phyloP scores from a whole-genome alignment of 2,113 vertebrate genomes.

The Proterorhinus semilunaris region DNA sequence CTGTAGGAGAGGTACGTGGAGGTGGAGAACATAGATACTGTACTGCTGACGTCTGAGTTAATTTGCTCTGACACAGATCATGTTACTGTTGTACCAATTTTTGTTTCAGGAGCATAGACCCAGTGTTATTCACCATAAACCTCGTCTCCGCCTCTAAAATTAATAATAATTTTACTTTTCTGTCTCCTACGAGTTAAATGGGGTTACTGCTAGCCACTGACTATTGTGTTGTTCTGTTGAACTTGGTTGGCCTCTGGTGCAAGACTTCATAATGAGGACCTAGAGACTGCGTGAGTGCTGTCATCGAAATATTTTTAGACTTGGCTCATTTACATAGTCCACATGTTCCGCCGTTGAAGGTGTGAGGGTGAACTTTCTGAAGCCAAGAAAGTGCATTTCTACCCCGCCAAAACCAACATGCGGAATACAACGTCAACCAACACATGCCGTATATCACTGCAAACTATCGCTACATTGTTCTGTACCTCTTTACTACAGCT shows the following conservation, averaged over 20 bases:
- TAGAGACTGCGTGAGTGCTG: not conserved
- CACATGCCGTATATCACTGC: not conserved
- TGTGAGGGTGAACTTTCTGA: not conserved
- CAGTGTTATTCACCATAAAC: too few species aligned
- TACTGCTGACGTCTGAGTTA: too few species aligned
- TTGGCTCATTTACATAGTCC: slow-evolving; percentile 3
- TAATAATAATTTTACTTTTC: too few species aligned
- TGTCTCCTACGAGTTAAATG: not conserved
- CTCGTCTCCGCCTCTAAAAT: too few species aligned
- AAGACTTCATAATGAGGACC: slow-evolving; percentile 2
- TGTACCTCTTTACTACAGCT: not conserved
- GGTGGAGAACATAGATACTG: too few species aligned
- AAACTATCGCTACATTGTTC: not conserved
- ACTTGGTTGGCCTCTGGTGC: not conserved
- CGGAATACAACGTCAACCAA: not conserved
- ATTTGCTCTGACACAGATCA: too few species aligned
- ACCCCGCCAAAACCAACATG: not conserved
- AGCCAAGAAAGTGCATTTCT: not conserved
- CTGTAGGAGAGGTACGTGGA: too few species aligned
- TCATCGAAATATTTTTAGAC: slow-evolving; percentile 4
- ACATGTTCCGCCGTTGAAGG: slow-evolving; percentile 1
- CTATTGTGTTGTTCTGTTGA: slow-evolving; percentile 1
- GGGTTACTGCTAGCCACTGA: not conserved
- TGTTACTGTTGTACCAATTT: too few species aligned
- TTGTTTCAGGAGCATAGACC: too few species aligned